Percentiles rank a stretch among this genome's conserved stretches.
Evolutionary conservation across 2,113 vertebrate species (phyloP).

Genomic region (Mobula birostris): DNA sequence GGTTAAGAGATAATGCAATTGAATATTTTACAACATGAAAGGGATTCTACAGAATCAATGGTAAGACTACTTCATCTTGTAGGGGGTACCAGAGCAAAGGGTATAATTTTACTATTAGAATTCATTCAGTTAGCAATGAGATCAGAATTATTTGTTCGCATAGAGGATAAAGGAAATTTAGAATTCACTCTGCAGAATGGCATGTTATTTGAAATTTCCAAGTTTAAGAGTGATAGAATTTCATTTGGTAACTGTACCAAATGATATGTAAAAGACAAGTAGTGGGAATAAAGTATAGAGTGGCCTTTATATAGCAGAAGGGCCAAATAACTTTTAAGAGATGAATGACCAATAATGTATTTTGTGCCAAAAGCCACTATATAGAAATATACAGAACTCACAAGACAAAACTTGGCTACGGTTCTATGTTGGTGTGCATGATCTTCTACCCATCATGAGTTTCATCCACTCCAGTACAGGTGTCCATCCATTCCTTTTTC

Average conservation of each 20-base stretch:
- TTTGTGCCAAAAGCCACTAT: neutral
- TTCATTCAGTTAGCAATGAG: neutral
- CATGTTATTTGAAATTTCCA: neutral
- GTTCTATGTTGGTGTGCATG: neutral
- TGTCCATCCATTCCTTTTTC: neutral
- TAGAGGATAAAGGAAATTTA: neutral
- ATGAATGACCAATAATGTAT: neutral
- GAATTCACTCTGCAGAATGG: neutral
- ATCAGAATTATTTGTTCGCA: neutral
- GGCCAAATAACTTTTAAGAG: neutral
- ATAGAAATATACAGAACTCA: neutral
- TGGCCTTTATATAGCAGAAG: neutral
- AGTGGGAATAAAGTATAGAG: neutral
- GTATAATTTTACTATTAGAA: neutral
- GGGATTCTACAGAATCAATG: neutral
- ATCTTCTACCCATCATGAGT: neutral
- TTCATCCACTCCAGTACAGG: neutral
- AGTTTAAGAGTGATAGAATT: neutral
- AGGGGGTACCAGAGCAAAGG: neutral
- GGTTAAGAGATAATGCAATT: neutral
- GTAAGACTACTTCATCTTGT: neutral
- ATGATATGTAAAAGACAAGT: neutral
- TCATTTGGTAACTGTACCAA: neutral
- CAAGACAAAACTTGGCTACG: neutral
- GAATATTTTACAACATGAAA: neutral